These are phyloP conservation scores for Rhimphoctona megacephalus DNA, from an alignment of 2,888 invertebrate genomes.

Conservation along the genomic window DNA sequence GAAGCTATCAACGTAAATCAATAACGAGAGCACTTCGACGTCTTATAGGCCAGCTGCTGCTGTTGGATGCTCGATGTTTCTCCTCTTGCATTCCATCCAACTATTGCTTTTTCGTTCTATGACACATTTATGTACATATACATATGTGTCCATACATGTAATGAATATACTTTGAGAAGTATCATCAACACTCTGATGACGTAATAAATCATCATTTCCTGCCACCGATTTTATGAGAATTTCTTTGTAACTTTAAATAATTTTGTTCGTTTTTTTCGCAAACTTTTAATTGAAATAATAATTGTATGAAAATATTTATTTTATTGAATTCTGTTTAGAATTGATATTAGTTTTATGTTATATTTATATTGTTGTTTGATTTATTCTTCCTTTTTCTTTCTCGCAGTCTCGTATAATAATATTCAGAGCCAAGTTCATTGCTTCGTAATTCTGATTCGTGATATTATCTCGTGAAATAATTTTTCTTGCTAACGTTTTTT, in stretches of 20 bases:
- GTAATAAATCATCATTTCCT: conserved; percentile 75
- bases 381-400: background rate
- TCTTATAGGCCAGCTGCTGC: conserved; percentile 81
- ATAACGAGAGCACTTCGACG: conserved; percentile 81
- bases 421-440: background rate
- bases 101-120: conserved; percentile 70
- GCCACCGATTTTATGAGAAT: background rate
- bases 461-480: background rate
- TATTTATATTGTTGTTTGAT: background rate
- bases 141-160: conserved; percentile 66
- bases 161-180: conserved; percentile 74
- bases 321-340: background rate
- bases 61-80: conserved; percentile 57
- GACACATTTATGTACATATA: conserved; percentile 29
- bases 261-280: background rate
- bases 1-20: conserved; percentile 83
- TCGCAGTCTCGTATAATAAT: background rate
- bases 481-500: background rate
- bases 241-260: background rate
- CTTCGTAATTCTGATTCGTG: background rate
- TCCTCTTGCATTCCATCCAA: conserved; percentile 74
- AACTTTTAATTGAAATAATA: background rate
- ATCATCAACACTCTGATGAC: conserved; percentile 72
- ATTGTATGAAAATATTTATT: no score
- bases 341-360: background rate